Percentiles rank a stretch among this genome's conserved stretches.
phyloP scores from a whole-genome alignment of 2,113 vertebrate species.

The Odobenus rosmarus region DNA sequence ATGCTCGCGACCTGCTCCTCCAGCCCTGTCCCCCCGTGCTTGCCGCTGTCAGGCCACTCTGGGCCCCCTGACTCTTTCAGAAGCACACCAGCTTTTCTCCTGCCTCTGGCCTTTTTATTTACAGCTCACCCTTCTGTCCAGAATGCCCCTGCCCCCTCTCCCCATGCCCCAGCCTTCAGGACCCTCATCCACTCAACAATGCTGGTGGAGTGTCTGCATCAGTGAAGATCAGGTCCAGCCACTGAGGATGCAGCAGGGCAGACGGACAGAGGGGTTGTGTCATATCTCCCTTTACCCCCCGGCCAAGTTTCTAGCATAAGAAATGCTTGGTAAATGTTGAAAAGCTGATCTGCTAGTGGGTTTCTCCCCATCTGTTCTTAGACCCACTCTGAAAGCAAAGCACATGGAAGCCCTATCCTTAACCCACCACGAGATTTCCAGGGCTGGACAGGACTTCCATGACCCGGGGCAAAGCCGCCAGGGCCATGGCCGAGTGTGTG shows the following conservation, averaged over 20 bases:
- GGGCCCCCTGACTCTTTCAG: background rate
- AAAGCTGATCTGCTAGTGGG: fast-evolving
- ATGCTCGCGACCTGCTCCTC: background rate
- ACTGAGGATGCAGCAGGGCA: fast-evolving
- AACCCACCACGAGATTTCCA: fast-evolving
- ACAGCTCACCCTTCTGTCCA: background rate
- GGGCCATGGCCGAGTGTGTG: background rate
- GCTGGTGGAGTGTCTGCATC: fast-evolving
- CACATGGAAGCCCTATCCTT: fast-evolving
- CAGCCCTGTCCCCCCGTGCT: fast-evolving
- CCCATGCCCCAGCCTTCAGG: too few relatives aligned
- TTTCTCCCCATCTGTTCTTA: background rate
- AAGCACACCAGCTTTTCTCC: background rate
- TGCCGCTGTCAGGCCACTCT: fast-evolving
- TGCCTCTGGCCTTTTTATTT: background rate
- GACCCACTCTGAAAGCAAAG: fast-evolving
- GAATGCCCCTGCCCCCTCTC: fast-evolving
- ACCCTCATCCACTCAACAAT: background rate
- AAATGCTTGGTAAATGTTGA: background rate
- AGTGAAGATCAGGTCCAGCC: background rate
- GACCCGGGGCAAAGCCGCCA: background rate
- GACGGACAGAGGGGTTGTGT: fast-evolving
- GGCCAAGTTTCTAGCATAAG: background rate
- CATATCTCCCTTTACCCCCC: background rate
- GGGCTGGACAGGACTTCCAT: fast-evolving